Evolutionary conservation across 30 jellyfish, hydroid and myxozoan genomes (phyloP).

Genomic region (Hydra vulgaris): DNA sequence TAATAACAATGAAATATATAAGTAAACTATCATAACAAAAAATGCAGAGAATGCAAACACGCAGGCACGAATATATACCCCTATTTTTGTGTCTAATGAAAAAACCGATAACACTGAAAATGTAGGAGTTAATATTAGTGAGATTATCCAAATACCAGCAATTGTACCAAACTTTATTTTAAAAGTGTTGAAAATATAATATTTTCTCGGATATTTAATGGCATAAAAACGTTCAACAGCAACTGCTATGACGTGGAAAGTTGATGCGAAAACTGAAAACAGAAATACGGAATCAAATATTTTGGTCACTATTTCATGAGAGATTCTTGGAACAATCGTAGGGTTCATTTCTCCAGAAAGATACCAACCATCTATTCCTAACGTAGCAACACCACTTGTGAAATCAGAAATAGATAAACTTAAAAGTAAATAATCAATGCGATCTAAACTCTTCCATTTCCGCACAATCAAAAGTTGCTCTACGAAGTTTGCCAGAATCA

Average conservation of each 20-base stretch:
- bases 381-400: conserved; percentile 27
- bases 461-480: conserved; percentile 17
- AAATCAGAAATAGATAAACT: conserved; percentile 31
- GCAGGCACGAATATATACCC: conserved; percentile 17
- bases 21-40: conserved; percentile 11
- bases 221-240: conserved; percentile 31
- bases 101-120: conserved; percentile 20
- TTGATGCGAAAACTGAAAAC: conserved; percentile 30
- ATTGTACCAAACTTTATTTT: conserved; percentile 22
- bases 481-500: conserved; percentile 15
- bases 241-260: conserved; percentile 34
- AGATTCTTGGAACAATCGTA: background rate
- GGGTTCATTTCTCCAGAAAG: conserved; percentile 8
- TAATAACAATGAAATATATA: background rate
- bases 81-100: background rate
- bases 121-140: conserved; percentile 18
- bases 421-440: conserved; percentile 25
- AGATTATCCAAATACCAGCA: conserved; percentile 12
- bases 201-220: conserved; percentile 26
- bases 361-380: conserved; percentile 31
- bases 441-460: conserved; percentile 22
- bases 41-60: conserved; percentile 16
- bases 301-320: background rate
- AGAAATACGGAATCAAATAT: conserved; percentile 28
- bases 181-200: conserved; percentile 30